Base-by-base conservation (phyloP, 2,888 invertebrate genomes). In the Macaria notata region DNA sequence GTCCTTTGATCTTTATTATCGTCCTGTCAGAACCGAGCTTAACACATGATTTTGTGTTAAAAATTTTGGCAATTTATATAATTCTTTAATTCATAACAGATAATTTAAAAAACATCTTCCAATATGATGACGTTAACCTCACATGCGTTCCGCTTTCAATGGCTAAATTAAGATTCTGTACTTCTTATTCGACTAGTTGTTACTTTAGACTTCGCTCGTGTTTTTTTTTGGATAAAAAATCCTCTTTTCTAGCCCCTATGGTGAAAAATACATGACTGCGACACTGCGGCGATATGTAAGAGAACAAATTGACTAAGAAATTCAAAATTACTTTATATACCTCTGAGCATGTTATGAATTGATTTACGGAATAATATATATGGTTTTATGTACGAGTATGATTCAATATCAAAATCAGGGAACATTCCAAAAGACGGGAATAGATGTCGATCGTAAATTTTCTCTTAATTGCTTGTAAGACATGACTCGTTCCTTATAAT, bases 111-210 rank as follows among this genome's bases (percentile, higher is more conserved):
- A 19, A 54, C 9, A 38, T 44, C 31, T 48, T 38, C 29, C 31
- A 29, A 38, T 52, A 31, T 9, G 33, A 9, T 49, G 49, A 42
- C 49, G 48, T 31, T 44, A 42, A 9, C 6, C 46, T 31, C 31
- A 56, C 48, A 46, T 56, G 42, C 38, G 54, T 59, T 59, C 55
- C 51, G 56, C 31, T 58, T 63, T 56, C 48, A 53, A 62, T 63
- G 33, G 33, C 56, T 63, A 64, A 64, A 49, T 63, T 50, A 49
- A 51, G 61, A 70, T 65, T 66, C 61, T 49, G 64, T 64, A 60
- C 70, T 47, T 31, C 38, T 52, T 54, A 36, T 7, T 36, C 19
- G 19, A 19, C 19, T 19, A 19, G 19, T 19, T 19, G 19, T 19
- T 19, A 19, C 19, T 19, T 19, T 19, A 1, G 19, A 2, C 19